Evolutionary conservation across 2,888 invertebrate genomes (phyloP), one percentile per base, ranked within the genome.

Genomic region (Apeira syringaria): DNA sequence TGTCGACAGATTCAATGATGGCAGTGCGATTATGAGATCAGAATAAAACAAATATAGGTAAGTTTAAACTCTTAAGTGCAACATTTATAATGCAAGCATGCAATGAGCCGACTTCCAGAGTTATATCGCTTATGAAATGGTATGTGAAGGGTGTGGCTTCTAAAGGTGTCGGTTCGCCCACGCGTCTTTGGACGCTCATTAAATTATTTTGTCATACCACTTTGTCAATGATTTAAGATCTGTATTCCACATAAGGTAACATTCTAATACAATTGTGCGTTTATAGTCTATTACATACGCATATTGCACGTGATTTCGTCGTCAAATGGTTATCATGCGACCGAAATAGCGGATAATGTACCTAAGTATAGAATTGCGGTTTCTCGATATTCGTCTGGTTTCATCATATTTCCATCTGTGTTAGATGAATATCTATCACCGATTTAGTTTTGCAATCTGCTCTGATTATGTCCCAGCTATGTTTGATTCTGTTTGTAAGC

Each of bases 1-100:
- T 84, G 62, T 73, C 75, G 61, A 28, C 87, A 87, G 88, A 77
- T 81, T 62, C 59, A 62, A 77, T 65, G 60, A 86, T 86, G 85
- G 69, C 71, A 65, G 59, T 55, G 61, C 75, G 78, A 74, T 84
- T 83, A 86, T 86, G 85, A 86, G 72, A 65, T 61, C 61, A 62
- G 57, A 61, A 62, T 50, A 60, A 64, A 63, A 70, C 65, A 70
- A 64, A 72, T 78, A 74, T 76, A 84, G 81, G 87, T 85, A 61
- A 86, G 86, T 77, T 53, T 53, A 61, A 64, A 71, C 69, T 79
- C 64, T 66, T 74, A 74, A 74, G 71, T 47, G 15, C 63, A 61
- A 59, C 60, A 18, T 28, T 37, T 29, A 31, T 18, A 20, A 25
- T 38, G 25, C 25, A 25, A 33, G 35, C 11, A n/a, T 24, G 18